Conservation (phyloP, 2,797 vertebrate species). For the Tenualosa thibaudeaui region DNA sequence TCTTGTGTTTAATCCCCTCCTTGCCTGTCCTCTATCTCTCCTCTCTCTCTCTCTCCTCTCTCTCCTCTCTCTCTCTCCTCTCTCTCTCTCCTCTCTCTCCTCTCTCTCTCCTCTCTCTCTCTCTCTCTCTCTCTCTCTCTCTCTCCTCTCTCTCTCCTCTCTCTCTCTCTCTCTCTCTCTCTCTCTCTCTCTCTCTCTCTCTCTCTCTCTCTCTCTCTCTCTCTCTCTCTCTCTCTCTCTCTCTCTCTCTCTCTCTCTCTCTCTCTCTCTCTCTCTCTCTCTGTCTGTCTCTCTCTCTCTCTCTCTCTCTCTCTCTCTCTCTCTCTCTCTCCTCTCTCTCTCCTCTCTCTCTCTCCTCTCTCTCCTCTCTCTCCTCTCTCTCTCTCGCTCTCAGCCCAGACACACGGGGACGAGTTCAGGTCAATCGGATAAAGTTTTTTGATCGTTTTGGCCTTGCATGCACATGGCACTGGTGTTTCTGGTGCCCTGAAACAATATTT, state of each 20-base stretch:
- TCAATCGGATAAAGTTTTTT: no score
- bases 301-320: not conserved
- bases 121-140: not conserved
- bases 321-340: constrained; percentile 29
- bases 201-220: not conserved
- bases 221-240: not conserved
- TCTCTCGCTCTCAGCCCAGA: no score
- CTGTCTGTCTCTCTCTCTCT: constrained; percentile 54
- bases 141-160: constrained; percentile 29
- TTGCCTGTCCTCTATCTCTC: constrained; percentile 55
- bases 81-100: not conserved
- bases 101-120: constrained; percentile 34
- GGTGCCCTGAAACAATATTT: no score
- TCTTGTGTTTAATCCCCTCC: no score
- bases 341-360: not conserved
- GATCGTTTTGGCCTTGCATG: no score
- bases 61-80: constrained; percentile 1
- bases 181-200: constrained; percentile 16
- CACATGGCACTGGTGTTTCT: no score
- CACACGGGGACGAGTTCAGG: no score
- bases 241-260: not conserved
- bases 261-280: not conserved
- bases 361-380: not conserved
- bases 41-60: constrained; percentile 34
- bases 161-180: not conserved